Evolutionary conservation across 2,113 vertebrate genomes (phyloP), one percentile per base, ranked within the genome.

Genomic region (Regulus satrapa): DNA sequence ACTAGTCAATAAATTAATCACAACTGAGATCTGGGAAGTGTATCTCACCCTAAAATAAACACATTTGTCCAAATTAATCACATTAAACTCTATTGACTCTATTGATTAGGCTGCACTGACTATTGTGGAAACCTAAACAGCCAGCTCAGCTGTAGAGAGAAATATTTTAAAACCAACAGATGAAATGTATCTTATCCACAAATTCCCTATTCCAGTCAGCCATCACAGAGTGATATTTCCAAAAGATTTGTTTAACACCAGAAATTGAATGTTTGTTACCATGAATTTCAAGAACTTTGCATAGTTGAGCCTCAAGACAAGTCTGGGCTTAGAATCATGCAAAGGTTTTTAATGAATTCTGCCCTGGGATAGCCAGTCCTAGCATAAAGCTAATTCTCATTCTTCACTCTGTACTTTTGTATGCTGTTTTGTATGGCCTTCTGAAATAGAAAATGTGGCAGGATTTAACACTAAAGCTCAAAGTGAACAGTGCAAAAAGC

Each of bases 11-110:
- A 77, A 66, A 93, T 18, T 77, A 59, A 90, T 69, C 32, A 74
- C 75, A 83, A 77, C 0, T 83, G 85, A 62, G 29, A 61, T 36
- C 67, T 88, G 67, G 92, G 63, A 66, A 73, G 46, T 86, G 85
- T 73, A 85, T 93, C 55, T 92, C 46, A 55, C 19, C 38, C 24
- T 90, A 69, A 90, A 90, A 79, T 94, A 93, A 95, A 90, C 55
- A 77, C 75, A 92, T 90, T 96, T 97, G 59, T 84, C 43, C 32
- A 90, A 69, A 92, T 92, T 94, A 92, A 94, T 96, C 91, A 86
- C 79, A 80, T 88, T 88, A 85, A 90, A 46, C 49, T 49, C 49
- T 64, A 82, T 66, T 86, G 92, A 74, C 34, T 85, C 5, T 28
- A 96, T 96, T 77, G 92, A 96, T 88, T 88, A 80, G 32, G 25